Evolutionary conservation across 1,140 invertebrate species (phyloP).

Genomic region (Aphaenogaster rudis): DNA sequence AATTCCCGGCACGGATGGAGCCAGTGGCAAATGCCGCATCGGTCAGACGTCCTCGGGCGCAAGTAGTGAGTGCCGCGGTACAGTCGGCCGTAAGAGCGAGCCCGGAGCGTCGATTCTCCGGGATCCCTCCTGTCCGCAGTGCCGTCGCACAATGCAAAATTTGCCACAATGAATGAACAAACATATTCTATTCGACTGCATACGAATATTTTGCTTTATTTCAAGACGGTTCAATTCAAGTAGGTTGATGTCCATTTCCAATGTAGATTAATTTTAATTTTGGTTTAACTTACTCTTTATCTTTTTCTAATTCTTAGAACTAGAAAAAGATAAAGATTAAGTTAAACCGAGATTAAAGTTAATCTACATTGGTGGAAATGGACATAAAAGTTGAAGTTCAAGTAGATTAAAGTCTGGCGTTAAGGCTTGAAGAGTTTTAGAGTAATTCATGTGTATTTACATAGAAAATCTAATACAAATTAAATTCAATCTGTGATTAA

Average conservation of each 20-base stretch:
- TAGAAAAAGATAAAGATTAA: too few species aligned
- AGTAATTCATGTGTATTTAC: neutral
- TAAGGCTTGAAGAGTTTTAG: neutral
- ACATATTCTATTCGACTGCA: neutral
- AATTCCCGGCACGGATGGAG: conserved; percentile 47
- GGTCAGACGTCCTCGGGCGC: conserved; percentile 69
- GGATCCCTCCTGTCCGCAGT: conserved; percentile 35
- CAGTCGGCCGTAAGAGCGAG: conserved; percentile 55
- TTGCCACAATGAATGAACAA: conserved; percentile 25
- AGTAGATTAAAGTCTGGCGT: neutral
- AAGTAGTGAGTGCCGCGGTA: conserved; percentile 69
- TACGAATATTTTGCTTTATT: neutral
- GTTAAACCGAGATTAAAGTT: too few species aligned
- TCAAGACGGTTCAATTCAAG: neutral
- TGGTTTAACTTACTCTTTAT: too few species aligned
- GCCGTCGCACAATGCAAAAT: conserved; percentile 42
- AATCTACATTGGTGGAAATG: too few species aligned
- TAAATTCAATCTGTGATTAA: neutral
- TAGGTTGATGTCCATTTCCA: too few species aligned
- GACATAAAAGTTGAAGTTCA: too few species aligned
- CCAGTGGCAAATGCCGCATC: conserved; percentile 80
- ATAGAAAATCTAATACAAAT: neutral
- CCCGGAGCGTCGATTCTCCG: conserved; percentile 51
- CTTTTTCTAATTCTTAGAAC: too few species aligned
- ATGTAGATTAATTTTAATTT: too few species aligned